Conservation (phyloP, 2,797 vertebrate species). For the Scleropages formosus region DNA sequence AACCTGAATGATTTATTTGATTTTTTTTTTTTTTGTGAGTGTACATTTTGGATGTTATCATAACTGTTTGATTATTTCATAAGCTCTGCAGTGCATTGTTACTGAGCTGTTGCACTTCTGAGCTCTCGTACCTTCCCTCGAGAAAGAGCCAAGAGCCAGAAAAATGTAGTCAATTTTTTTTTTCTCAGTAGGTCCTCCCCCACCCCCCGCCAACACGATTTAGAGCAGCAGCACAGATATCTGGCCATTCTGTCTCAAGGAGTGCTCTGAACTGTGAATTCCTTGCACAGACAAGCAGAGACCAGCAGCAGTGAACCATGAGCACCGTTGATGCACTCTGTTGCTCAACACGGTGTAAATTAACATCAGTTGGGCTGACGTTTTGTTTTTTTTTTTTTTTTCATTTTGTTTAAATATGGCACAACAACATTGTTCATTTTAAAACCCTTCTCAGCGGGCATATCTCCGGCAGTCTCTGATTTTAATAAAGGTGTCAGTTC, state of each 20-base stretch:
- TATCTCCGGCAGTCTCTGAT: background rate
- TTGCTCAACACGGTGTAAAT: slow-evolving; percentile 61
- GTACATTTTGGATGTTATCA: background rate
- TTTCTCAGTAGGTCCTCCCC: slow-evolving; percentile 69
- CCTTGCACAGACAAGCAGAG: slow-evolving; percentile 7
- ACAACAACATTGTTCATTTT: slow-evolving; percentile 14
- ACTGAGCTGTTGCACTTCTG: background rate
- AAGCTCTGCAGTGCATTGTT: background rate
- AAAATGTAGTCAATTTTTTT: slow-evolving; percentile 15
- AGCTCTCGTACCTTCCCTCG: background rate
- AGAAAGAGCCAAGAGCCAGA: slow-evolving; percentile 6
- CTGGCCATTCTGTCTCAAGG: slow-evolving; percentile 50
- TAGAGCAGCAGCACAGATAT: slow-evolving; percentile 58
- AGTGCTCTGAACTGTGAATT: slow-evolving; percentile 49
- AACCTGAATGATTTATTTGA: background rate
- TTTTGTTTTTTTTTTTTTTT: background rate
- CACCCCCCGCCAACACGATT: slow-evolving; percentile 65
- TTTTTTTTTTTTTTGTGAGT: background rate
- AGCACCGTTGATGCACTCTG: slow-evolving; percentile 54
- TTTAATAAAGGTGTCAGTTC: background rate
- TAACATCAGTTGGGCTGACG: background rate
- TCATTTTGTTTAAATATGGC: background rate
- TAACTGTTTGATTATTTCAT: slow-evolving; percentile 13
- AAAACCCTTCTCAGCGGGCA: background rate
- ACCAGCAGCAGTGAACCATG: slow-evolving; percentile 25